Conservation (phyloP, 2,797 vertebrate genomes). For the Thamnophis elegans region DNA sequence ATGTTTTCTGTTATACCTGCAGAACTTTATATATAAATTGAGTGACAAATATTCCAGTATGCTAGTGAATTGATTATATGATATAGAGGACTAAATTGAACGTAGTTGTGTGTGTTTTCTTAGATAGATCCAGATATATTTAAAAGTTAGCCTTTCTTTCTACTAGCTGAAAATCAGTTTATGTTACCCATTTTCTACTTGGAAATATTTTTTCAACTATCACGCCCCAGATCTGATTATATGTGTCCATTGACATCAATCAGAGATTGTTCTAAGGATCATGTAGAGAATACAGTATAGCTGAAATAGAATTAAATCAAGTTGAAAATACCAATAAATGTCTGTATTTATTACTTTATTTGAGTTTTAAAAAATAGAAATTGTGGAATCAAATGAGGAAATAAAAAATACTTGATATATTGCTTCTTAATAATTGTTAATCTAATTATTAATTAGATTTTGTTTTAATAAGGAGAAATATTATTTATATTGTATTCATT, state of each 20-base stretch:
- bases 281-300: not conserved
- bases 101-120: not conserved
- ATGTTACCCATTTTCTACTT: slow-evolving; percentile 18
- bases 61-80: not conserved
- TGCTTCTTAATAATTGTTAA: not conserved
- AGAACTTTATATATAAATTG: not conserved
- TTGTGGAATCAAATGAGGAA: not conserved
- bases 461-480: slow-evolving; percentile 4
- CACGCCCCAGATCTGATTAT: not conserved
- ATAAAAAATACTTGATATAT: not conserved
- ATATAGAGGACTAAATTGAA: not conserved
- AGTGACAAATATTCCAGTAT: slow-evolving; percentile 11
- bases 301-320: slow-evolving; percentile 12
- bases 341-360: slow-evolving; percentile 21
- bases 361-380: slow-evolving; percentile 17
- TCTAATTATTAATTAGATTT: too few relatives aligned
- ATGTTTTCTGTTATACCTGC: not conserved
- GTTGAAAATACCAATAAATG: not conserved
- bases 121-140: not conserved
- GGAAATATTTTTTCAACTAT: slow-evolving; percentile 7
- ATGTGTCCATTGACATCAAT: slow-evolving; percentile 4
- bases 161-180: not conserved
- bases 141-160: slow-evolving; percentile 1
- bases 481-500: slow-evolving; percentile 11
- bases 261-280: not conserved